These are phyloP conservation scores for Empis stercorea DNA, from an alignment of 2,888 invertebrate species.

Conservation along the genomic window DNA sequence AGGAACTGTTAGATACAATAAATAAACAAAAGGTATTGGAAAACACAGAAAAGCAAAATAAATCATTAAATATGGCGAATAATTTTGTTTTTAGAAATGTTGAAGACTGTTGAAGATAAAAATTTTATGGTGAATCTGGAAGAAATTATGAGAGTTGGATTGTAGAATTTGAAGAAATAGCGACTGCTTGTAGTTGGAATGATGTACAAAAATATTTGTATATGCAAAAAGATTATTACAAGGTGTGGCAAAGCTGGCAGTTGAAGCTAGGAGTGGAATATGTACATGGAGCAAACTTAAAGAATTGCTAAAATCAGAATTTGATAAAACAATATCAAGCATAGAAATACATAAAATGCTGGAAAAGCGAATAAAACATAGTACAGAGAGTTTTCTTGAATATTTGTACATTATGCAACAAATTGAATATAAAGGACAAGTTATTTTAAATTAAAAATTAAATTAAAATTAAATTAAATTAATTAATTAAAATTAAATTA, in stretches of 20 bases:
- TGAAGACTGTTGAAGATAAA: conserved; percentile 7
- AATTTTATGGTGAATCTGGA: conserved; percentile 6
- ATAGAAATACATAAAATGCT: conserved; percentile 7
- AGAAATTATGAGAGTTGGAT: conserved; percentile 3
- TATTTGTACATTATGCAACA: conserved; percentile 10
- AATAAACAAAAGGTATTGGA: too few relatives aligned
- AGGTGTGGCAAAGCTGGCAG: conserved; percentile 6
- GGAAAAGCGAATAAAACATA: conserved; percentile 4
- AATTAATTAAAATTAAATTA: too few relatives aligned
- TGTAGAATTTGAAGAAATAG: conserved; percentile 7
- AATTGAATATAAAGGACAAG: conserved; percentile 7
- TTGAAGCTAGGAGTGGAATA: not conserved
- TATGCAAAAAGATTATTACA: conserved; percentile 7
- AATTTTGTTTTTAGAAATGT: conserved; percentile 8
- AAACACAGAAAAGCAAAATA: too few relatives aligned
- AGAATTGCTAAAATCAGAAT: too few relatives aligned
- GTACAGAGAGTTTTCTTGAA: conserved; percentile 5
- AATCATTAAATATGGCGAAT: too few relatives aligned
- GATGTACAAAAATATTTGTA: conserved; percentile 8
- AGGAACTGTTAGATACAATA: too few relatives aligned
- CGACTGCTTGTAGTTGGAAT: conserved; percentile 8
- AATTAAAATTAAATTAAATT: too few relatives aligned
- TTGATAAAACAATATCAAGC: too few relatives aligned
- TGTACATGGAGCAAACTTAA: conserved; percentile 4
- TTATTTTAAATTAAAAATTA: too few relatives aligned